A percentile compares a stretch with the other conserved stretches of the same genome.
Evolutionary conservation across 2,888 invertebrate species (phyloP).

Genomic region (Octodonta nipae): DNA sequence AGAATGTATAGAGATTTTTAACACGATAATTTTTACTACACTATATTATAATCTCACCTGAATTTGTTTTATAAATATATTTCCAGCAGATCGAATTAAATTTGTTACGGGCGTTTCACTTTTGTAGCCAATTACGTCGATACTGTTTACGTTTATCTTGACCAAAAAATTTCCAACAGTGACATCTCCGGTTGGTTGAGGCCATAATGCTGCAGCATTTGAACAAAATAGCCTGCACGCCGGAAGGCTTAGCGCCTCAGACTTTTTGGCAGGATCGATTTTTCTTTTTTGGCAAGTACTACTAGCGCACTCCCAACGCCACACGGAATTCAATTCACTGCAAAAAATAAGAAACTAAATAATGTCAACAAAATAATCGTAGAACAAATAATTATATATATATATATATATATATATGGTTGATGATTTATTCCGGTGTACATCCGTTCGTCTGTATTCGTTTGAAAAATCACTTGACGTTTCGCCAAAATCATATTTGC

Average conservation of each 20-base stretch:
- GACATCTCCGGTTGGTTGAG: constrained; percentile 26
- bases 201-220: constrained; percentile 46
- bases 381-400: no score
- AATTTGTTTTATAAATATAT: constrained; percentile 22
- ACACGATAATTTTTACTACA: no score
- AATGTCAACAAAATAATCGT: no score
- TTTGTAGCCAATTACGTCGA: constrained; percentile 37
- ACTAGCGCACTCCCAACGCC: constrained; percentile 45
- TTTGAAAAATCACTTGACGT: no score
- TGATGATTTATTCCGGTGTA: no score
- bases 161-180: constrained; percentile 37
- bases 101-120: constrained; percentile 21
- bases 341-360: constrained; percentile 7
- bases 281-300: constrained; percentile 40
- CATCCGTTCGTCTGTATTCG: no score
- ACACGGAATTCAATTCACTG: constrained; percentile 26
- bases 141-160: constrained; percentile 41
- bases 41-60: constrained; percentile 6
- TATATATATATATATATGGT: no score
- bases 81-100: constrained; percentile 23
- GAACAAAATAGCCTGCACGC: constrained; percentile 54
- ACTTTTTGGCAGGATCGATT: constrained; percentile 18
- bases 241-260: constrained; percentile 36
- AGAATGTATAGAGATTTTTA: no score
- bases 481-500: no score